phyloP scores from a whole-genome alignment of 2,113 vertebrate genomes.

The Leucopternis melanops region DNA sequence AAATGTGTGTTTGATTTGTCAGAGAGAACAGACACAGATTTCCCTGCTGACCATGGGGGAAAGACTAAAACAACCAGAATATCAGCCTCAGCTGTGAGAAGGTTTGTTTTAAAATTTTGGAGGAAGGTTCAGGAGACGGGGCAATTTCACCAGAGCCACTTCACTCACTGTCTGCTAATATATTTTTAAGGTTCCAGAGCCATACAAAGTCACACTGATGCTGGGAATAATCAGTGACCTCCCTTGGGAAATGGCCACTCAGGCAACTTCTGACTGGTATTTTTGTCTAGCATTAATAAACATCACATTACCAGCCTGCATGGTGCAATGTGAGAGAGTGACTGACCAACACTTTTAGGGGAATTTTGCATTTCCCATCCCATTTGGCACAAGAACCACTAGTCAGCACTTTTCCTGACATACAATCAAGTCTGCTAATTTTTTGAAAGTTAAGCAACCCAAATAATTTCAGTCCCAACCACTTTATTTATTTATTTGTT shows the following conservation, averaged over 20 bases:
- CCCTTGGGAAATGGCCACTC: neutral
- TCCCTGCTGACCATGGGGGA: neutral
- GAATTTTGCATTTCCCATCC: constrained; percentile 10
- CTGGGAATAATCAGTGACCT: neutral
- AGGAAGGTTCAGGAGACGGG: neutral
- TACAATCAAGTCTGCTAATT: neutral
- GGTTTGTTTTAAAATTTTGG: neutral
- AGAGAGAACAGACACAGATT: neutral
- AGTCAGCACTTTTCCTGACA: constrained; percentile 5
- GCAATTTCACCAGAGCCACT: neutral
- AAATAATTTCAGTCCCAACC: neutral
- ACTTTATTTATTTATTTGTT: constrained; percentile 14
- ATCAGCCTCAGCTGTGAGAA: neutral
- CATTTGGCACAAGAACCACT: neutral
- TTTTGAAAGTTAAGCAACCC: constrained; percentile 18
- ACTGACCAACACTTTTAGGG: neutral
- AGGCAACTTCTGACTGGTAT: neutral
- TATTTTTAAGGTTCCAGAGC: neutral
- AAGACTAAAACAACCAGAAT: neutral
- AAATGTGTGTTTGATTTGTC: neutral
- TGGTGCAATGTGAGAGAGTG: neutral
- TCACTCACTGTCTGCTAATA: neutral
- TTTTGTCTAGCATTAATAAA: constrained; percentile 44
- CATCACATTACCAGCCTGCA: neutral
- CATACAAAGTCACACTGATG: neutral